These are phyloP conservation scores for Macrochelys suwanniensis DNA, from an alignment of 2,797 vertebrate genomes.

Conservation along the genomic window DNA sequence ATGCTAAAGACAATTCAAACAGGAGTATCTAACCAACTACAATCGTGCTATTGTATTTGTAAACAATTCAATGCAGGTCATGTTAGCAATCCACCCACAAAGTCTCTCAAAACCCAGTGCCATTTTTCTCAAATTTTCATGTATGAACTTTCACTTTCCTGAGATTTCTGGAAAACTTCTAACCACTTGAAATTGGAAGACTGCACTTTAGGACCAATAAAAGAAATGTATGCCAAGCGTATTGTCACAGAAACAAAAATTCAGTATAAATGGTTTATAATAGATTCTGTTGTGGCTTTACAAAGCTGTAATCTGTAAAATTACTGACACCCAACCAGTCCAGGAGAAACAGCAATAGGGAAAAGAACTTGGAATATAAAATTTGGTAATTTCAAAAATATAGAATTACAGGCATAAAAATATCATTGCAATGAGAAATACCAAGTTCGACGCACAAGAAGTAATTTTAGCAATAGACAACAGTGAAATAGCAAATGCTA, in stretches of 20 bases:
- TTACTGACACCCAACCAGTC: neutral
- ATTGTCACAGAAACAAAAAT: neutral
- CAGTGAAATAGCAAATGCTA: neutral
- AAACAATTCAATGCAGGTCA: neutral
- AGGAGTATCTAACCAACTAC: neutral
- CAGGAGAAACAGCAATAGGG: neutral
- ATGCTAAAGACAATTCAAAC: neutral
- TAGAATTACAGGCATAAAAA: neutral
- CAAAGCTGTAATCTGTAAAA: neutral
- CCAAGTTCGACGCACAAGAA: neutral
- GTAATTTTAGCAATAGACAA: neutral
- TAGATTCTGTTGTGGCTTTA: neutral
- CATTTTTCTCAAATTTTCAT: neutral
- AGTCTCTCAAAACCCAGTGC: neutral
- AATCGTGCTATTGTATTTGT: neutral
- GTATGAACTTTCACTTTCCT: neutral
- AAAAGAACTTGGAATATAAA: neutral
- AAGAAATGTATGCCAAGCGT: neutral
- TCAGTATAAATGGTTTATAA: neutral
- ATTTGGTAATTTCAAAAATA: slow-evolving; percentile 12
- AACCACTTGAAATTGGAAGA: neutral
- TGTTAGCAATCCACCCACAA: neutral
- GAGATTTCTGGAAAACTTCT: neutral
- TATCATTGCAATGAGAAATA: neutral
- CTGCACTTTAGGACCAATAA: neutral